Evolutionary conservation across 1,140 invertebrate species (phyloP).

Genomic region (Leptonema lineaticorne): DNA sequence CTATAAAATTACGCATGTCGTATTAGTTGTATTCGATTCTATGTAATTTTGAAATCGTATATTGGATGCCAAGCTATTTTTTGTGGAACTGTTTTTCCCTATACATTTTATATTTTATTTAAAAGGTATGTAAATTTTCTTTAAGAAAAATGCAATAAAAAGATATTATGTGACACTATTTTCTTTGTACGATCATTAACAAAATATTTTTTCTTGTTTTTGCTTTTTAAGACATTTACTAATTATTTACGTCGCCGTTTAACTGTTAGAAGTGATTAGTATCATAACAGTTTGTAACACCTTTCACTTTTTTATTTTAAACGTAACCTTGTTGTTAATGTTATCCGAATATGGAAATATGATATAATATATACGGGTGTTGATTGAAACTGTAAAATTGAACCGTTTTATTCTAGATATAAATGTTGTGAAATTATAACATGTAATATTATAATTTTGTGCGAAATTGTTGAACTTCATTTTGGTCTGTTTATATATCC

Average conservation of each 20-base stretch:
- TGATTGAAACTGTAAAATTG: not conserved
- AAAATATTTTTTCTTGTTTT: not conserved
- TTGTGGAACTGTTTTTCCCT: too few relatives aligned
- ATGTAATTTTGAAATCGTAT: too few relatives aligned
- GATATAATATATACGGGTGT: too few relatives aligned
- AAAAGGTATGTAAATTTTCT: too few relatives aligned
- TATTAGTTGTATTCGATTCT: too few relatives aligned
- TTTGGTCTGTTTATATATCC: not conserved
- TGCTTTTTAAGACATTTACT: too few relatives aligned
- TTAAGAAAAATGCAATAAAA: too few relatives aligned
- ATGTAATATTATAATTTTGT: not conserved
- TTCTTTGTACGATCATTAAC: too few relatives aligned
- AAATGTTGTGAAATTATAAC: not conserved
- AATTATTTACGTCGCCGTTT: conserved; percentile 9
- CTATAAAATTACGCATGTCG: too few relatives aligned
- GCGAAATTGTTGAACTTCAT: not conserved
- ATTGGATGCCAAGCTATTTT: too few relatives aligned
- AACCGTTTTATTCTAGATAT: not conserved
- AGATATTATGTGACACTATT: too few relatives aligned
- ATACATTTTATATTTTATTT: too few relatives aligned
- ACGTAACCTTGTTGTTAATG: not conserved
- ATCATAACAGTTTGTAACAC: not conserved
- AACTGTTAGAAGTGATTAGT: not conserved
- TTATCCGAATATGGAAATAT: not conserved
- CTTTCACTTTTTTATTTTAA: conserved; percentile 18